These are phyloP conservation scores for Gadopsis marmoratus DNA, from an alignment of 2,797 vertebrate species.

Conservation along the genomic window DNA sequence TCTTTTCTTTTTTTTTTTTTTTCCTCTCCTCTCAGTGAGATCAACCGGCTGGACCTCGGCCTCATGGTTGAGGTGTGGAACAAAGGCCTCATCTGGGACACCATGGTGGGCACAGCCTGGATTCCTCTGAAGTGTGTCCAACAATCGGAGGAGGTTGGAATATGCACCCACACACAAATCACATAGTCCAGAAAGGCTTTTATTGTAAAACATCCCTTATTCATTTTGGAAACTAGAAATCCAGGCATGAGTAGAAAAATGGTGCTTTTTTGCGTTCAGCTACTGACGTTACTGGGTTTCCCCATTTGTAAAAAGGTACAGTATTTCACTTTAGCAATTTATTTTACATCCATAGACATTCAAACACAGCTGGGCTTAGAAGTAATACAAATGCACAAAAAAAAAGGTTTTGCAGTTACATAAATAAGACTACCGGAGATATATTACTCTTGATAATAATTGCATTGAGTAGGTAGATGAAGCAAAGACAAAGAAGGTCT, in stretches of 20 bases:
- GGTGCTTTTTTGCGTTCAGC: background rate
- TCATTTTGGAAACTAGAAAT: background rate
- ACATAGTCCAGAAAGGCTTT: background rate
- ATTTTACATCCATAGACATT: background rate
- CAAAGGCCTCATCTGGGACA: slow-evolving; percentile 99
- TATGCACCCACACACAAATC: background rate
- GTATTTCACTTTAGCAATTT: background rate
- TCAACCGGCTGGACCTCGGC: slow-evolving; percentile 95
- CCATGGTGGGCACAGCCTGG: slow-evolving; percentile 96
- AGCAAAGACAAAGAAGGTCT: background rate
- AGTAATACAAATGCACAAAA: background rate
- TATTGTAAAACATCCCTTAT: background rate
- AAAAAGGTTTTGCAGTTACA: background rate
- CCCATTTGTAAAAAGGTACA: background rate
- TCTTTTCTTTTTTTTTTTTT: too few relatives aligned
- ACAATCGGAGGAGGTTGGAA: slow-evolving; percentile 94
- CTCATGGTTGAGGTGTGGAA: slow-evolving; percentile 99
- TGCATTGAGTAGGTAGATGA: background rate
- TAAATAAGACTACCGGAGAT: background rate
- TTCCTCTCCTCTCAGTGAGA: too few relatives aligned
- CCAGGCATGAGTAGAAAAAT: background rate
- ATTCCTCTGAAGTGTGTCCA: slow-evolving; percentile 92
- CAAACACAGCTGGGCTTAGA: background rate
- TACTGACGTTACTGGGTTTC: background rate
- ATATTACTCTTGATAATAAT: background rate